These are phyloP conservation scores for Neria commutata DNA, from an alignment of 2,888 invertebrate genomes.

Conservation along the genomic window DNA sequence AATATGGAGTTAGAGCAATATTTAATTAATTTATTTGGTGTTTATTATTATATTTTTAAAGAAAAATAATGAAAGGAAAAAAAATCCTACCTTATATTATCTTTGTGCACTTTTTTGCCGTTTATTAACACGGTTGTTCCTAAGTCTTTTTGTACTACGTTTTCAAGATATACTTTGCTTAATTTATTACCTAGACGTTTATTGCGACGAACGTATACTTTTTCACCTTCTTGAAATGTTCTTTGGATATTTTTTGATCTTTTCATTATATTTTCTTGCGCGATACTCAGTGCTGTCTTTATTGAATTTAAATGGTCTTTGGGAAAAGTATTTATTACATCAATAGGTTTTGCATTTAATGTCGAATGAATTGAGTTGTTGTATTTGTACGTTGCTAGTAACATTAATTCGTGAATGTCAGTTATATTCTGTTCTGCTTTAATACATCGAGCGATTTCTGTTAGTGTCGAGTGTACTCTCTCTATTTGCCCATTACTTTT, in stretches of 20 bases:
- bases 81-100: too few species aligned
- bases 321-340: too few species aligned
- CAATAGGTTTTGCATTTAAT: not conserved
- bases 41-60: too few species aligned
- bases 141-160: conserved; percentile 9
- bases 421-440: not conserved
- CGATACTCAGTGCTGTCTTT: too few species aligned
- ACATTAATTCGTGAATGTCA: not conserved
- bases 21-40: too few species aligned
- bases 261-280: not conserved
- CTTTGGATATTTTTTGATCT: too few species aligned
- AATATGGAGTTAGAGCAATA: too few species aligned
- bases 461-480: too few species aligned
- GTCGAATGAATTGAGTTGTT: not conserved
- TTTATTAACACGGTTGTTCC: conserved; percentile 8
- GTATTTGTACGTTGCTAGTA: not conserved
- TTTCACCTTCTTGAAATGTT: conserved; percentile 5
- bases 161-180: conserved; percentile 8
- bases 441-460: not conserved
- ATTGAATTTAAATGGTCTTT: not conserved
- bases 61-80: too few species aligned
- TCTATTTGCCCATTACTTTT: not conserved
- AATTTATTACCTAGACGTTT: conserved; percentile 13
- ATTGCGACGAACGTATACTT: conserved; percentile 7
- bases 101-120: conserved; percentile 1